These are phyloP conservation scores for Hydractinia symbiolongicarpus DNA, from an alignment of 30 jellyfish, hydroid and myxozoan genomes.

Conservation along the genomic window DNA sequence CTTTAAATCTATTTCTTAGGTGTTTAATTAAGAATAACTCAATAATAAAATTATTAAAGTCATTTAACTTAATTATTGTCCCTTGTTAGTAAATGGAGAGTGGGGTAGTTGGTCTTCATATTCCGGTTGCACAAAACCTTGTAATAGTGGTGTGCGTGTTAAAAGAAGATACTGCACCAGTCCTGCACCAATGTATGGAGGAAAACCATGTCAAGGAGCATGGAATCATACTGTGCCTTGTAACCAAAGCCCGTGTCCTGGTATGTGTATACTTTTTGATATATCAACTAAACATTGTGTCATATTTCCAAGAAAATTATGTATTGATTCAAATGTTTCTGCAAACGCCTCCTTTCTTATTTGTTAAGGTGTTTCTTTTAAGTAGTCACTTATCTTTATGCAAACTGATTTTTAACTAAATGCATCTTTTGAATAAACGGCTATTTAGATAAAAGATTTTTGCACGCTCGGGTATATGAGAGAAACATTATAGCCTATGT, in stretches of 20 bases:
- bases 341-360: no score
- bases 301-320: no score
- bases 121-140: background rate
- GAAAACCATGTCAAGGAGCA: background rate
- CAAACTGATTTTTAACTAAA: no score
- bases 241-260: background rate
- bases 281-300: no score
- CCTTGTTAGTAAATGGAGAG: background rate
- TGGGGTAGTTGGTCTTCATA: background rate
- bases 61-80: background rate
- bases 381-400: no score
- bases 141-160: background rate
- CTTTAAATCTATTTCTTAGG: no score
- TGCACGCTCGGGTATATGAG: no score
- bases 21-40: background rate
- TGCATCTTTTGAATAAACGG: no score
- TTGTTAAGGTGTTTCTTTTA: no score
- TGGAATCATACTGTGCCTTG: background rate
- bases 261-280: background rate
- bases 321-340: no score
- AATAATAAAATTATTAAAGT: background rate
- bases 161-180: conserved; percentile 3
- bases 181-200: conserved; percentile 13
- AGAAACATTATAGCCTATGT: no score
- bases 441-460: no score